Conservation (phyloP, 2,113 vertebrate species). For the Notechis scutatus region DNA sequence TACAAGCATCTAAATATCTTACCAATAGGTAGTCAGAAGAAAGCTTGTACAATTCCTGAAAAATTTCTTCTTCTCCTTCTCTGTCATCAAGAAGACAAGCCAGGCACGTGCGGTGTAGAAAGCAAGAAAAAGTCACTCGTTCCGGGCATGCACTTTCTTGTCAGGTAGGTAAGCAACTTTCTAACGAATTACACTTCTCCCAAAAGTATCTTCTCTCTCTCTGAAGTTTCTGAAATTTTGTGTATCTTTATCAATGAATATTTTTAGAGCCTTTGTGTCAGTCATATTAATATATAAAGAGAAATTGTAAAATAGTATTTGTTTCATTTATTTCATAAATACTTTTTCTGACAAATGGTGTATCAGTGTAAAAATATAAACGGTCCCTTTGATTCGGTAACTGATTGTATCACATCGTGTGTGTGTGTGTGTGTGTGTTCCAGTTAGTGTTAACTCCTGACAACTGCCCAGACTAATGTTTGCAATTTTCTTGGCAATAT, state of each 20-base stretch:
- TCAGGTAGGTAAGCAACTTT: conserved; percentile 3
- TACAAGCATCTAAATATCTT: conserved; percentile 55
- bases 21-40: conserved; percentile 56
- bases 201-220: not conserved
- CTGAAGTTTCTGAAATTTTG: not conserved
- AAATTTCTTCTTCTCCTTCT: conserved; percentile 51
- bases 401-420: not conserved
- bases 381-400: not conserved
- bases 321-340: not conserved
- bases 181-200: not conserved
- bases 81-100: conserved; percentile 40
- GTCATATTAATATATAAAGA: not conserved
- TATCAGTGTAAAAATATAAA: not conserved
- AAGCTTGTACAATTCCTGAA: conserved; percentile 44
- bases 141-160: not conserved
- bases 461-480: not conserved
- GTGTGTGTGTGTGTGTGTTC: not conserved
- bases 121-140: not conserved
- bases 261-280: not conserved
- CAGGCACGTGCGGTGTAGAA: not conserved
- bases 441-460: not conserved
- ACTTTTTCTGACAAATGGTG: not conserved
- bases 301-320: not conserved
- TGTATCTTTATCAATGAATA: not conserved
- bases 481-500: not conserved